A percentile compares a stretch with the other conserved stretches of the same genome.
phyloP scores from a whole-genome alignment of 2,888 invertebrate species.

The Plusia festucae region DNA sequence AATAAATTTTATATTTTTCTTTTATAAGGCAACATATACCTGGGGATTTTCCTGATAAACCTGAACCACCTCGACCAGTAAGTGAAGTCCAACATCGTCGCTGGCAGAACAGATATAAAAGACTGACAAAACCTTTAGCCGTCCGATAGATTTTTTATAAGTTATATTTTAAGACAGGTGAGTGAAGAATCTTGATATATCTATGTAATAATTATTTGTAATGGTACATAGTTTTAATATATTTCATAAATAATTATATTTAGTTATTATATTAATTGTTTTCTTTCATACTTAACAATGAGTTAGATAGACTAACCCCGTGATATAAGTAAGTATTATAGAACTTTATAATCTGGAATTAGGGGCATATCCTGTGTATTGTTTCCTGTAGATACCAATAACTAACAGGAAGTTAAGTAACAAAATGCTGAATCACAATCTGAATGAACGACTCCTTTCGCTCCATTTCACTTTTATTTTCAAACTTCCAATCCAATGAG shows the following conservation, averaged over 20 bases:
- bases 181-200: neutral
- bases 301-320: neutral
- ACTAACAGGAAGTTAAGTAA: slow-evolving; percentile 58
- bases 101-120: slow-evolving; percentile 74
- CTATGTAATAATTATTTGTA: neutral
- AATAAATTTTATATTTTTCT: no score
- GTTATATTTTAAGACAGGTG: slow-evolving; percentile 14
- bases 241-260: slow-evolving; percentile 1
- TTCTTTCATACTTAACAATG: neutral
- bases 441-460: slow-evolving; percentile 81
- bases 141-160: slow-evolving; percentile 14
- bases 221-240: slow-evolving; percentile 12
- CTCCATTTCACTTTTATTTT: slow-evolving; percentile 84
- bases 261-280: neutral
- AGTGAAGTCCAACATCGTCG: slow-evolving; percentile 74
- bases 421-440: slow-evolving; percentile 78
- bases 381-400: slow-evolving; percentile 33
- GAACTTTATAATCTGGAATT: neutral
- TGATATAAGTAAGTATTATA: no score
- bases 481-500: slow-evolving; percentile 81
- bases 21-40: slow-evolving; percentile 64
- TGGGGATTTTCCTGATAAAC: slow-evolving; percentile 70
- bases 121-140: slow-evolving; percentile 62
- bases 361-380: slow-evolving; percentile 16
- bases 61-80: slow-evolving; percentile 65